Percentiles rank a stretch among this genome's conserved stretches.
Conservation (phyloP, 2,113 vertebrate species). For the Cichladusa arquata region DNA sequence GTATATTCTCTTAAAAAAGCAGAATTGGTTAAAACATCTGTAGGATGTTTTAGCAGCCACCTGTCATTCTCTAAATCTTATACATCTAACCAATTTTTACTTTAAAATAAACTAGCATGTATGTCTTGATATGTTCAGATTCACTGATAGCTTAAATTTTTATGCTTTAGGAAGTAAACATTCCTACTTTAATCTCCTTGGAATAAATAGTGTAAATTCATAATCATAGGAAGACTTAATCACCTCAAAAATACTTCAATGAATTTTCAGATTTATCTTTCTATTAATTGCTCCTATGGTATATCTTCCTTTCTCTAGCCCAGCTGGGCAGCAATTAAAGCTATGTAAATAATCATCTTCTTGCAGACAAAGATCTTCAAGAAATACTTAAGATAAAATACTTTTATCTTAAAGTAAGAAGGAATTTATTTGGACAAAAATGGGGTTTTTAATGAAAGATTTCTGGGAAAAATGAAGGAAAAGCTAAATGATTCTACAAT, state of each 20-base stretch:
- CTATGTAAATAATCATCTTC: slow-evolving; percentile 53
- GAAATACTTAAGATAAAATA: too few species aligned
- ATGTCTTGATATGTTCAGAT: neutral
- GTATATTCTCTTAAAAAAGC: neutral
- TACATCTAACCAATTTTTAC: neutral
- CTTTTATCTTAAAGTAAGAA: slow-evolving; percentile 60
- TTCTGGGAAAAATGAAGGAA: slow-evolving; percentile 66
- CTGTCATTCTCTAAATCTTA: neutral
- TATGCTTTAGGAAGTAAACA: neutral
- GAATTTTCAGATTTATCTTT: slow-evolving; percentile 67
- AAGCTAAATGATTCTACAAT: slow-evolving; percentile 61
- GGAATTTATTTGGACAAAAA: slow-evolving; percentile 56
- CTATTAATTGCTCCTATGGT: slow-evolving; percentile 60
- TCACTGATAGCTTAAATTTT: neutral
- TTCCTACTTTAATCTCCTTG: neutral
- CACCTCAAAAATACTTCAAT: slow-evolving; percentile 52
- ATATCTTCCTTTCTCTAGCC: slow-evolving; percentile 31
- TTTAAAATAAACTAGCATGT: neutral
- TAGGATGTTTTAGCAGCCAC: neutral
- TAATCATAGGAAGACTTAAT: slow-evolving; percentile 54
- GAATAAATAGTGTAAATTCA: slow-evolving; percentile 8
- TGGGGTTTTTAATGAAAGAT: slow-evolving; percentile 70
- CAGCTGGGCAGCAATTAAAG: slow-evolving; percentile 65
- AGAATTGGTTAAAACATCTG: neutral
- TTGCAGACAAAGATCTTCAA: slow-evolving; percentile 42